phyloP scores from a whole-genome alignment of 2,113 vertebrate genomes.

The Holacanthus passer region DNA sequence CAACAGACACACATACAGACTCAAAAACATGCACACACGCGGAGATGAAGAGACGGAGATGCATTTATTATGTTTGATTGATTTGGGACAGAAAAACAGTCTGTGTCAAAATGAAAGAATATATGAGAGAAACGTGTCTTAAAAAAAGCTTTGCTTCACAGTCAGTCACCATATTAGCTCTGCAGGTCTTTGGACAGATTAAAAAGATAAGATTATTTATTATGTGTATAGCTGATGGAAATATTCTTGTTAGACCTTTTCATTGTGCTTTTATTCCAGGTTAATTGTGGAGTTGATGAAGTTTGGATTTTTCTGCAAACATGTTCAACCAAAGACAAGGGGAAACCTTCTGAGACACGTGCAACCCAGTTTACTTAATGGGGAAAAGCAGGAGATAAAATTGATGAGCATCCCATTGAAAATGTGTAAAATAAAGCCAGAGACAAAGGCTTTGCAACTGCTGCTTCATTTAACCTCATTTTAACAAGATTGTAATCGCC shows the following conservation, averaged over 20 bases:
- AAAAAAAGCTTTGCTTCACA: neutral
- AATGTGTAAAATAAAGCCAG: neutral
- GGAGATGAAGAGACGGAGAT: neutral
- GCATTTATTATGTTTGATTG: slow-evolving; percentile 7
- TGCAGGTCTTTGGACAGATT: neutral
- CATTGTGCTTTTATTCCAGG: neutral
- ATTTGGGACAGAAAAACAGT: neutral
- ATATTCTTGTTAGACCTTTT: slow-evolving; percentile 7
- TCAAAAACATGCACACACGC: neutral
- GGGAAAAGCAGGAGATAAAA: slow-evolving; percentile 5
- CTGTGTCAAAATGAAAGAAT: neutral
- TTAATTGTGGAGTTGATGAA: slow-evolving; percentile 7
- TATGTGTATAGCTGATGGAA: neutral
- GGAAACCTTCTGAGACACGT: neutral
- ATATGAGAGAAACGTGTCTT: neutral
- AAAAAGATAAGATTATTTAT: neutral
- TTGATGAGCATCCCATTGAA: neutral
- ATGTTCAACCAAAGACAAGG: neutral
- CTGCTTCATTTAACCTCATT: neutral
- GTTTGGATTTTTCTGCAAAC: slow-evolving; percentile 23
- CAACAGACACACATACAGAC: neutral
- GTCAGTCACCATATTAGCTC: neutral
- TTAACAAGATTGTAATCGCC: neutral
- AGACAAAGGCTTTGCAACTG: neutral
- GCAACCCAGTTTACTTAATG: neutral